Percentiles rank a stretch among this genome's conserved stretches.
Conservation (phyloP, 2,888 invertebrate species). For the Morpho achilles region DNA sequence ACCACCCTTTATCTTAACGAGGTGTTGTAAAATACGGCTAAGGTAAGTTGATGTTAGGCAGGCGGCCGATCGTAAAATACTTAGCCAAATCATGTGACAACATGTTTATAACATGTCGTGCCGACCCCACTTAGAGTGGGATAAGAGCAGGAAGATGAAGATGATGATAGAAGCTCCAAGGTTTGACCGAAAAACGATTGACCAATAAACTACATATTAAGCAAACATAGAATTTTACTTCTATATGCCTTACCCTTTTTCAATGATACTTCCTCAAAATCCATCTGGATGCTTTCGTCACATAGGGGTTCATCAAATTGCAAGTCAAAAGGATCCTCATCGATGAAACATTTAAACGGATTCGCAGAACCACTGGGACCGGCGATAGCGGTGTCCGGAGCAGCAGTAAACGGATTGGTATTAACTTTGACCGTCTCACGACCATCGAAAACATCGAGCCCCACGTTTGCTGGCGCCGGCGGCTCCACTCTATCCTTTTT, state of each 20-base stretch:
- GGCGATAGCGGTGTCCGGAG: background rate
- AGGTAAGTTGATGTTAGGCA: too few species aligned
- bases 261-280: conserved; percentile 47
- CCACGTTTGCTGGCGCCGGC: background rate
- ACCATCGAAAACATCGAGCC: conserved; percentile 46
- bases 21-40: too few species aligned
- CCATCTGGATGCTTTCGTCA: conserved; percentile 25
- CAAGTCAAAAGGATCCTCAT: conserved; percentile 15
- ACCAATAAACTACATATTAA: too few species aligned
- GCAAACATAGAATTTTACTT: too few species aligned
- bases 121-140: too few species aligned
- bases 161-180: too few species aligned
- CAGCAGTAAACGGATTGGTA: conserved; percentile 49
- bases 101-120: too few species aligned
- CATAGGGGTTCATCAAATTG: conserved; percentile 17
- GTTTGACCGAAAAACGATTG: too few species aligned
- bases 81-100: too few species aligned
- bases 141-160: too few species aligned
- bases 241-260: conserved; percentile 44
- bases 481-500: conserved; percentile 5
- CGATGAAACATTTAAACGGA: conserved; percentile 42
- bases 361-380: conserved; percentile 38
- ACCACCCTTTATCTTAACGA: too few species aligned
- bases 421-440: conserved; percentile 31
- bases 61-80: too few species aligned